These are phyloP conservation scores for Callithrix jacchus DNA, from an alignment of 2,113 vertebrate species.

Conservation along the genomic window DNA sequence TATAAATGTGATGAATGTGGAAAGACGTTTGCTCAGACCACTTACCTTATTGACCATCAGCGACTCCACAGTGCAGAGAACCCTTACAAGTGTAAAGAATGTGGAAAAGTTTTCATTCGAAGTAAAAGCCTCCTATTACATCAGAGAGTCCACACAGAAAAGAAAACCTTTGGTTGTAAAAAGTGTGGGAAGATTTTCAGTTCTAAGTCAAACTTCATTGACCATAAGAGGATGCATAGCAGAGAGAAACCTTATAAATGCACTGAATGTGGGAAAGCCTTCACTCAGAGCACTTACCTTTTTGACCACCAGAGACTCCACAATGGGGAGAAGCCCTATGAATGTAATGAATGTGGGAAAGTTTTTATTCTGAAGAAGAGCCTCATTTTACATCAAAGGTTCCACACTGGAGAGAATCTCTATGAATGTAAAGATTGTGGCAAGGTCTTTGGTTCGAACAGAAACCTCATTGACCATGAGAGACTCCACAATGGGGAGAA, in stretches of 20 bases:
- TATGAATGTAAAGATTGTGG: conserved; percentile 74
- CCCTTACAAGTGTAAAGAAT: conserved; percentile 76
- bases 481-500: conserved; percentile 69
- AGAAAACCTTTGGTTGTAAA: conserved; percentile 71
- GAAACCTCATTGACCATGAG: conserved; percentile 66
- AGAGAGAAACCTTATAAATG: conserved; percentile 69
- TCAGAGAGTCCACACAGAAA: conserved; percentile 72
- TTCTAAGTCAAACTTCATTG: conserved; percentile 53
- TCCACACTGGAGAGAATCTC: conserved; percentile 74
- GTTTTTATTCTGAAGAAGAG: conserved; percentile 73
- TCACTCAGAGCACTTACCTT: conserved; percentile 68
- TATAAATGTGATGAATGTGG: conserved; percentile 75
- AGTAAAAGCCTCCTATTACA: conserved; percentile 74
- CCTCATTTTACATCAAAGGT: conserved; percentile 65
- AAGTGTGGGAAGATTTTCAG: conserved; percentile 65
- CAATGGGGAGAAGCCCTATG: conserved; percentile 71
- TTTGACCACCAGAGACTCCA: conserved; percentile 70
- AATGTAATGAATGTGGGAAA: conserved; percentile 69
- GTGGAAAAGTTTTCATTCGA: conserved; percentile 76
- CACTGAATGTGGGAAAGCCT: conserved; percentile 55
- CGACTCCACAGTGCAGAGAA: conserved; percentile 78
- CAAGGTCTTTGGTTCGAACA: conserved; percentile 68
- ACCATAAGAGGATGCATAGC: conserved; percentile 68
- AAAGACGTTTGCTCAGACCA: conserved; percentile 76
- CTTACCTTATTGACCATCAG: conserved; percentile 74